A percentile compares a stretch with the other conserved stretches of the same genome.
Evolutionary conservation across 1,140 invertebrate species (phyloP).

Genomic region (Conus betulinus): DNA sequence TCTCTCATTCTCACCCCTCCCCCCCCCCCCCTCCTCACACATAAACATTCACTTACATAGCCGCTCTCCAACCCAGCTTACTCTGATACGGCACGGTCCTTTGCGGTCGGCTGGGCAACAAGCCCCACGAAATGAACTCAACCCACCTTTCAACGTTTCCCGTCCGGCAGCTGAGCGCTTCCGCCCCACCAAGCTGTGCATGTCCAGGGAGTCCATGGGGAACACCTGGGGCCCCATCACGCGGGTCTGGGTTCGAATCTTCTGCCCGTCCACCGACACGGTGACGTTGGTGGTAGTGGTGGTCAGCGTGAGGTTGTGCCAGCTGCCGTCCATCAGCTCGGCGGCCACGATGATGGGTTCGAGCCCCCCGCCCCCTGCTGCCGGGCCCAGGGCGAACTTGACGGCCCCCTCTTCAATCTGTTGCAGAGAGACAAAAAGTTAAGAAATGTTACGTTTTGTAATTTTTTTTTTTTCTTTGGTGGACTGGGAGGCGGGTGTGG

Average conservation of each 20-base stretch:
- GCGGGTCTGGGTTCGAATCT: not conserved
- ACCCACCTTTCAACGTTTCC: constrained; percentile 37
- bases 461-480: not conserved
- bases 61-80: no score
- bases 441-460: not conserved
- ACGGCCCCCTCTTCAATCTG: constrained; percentile 38
- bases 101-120: no score
- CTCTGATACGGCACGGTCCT: no score
- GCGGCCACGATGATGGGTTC: constrained; percentile 20
- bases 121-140: no score
- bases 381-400: constrained; percentile 35
- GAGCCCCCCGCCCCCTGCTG: not conserved
- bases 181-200: constrained; percentile 56
- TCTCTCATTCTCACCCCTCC: no score
- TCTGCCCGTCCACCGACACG: constrained; percentile 23
- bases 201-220: constrained; percentile 57
- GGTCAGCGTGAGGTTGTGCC: constrained; percentile 66
- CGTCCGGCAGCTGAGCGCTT: constrained; percentile 23
- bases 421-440: not conserved
- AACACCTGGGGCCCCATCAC: constrained; percentile 17
- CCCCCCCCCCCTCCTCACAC: no score
- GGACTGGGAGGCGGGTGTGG: not conserved
- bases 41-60: not conserved
- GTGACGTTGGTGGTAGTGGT: constrained; percentile 28
- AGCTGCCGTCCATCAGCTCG: constrained; percentile 54